Evolutionary conservation across 2,888 invertebrate genomes (phyloP), one percentile per base, ranked within the genome.

Genomic region (Ormyrus labotus): DNA sequence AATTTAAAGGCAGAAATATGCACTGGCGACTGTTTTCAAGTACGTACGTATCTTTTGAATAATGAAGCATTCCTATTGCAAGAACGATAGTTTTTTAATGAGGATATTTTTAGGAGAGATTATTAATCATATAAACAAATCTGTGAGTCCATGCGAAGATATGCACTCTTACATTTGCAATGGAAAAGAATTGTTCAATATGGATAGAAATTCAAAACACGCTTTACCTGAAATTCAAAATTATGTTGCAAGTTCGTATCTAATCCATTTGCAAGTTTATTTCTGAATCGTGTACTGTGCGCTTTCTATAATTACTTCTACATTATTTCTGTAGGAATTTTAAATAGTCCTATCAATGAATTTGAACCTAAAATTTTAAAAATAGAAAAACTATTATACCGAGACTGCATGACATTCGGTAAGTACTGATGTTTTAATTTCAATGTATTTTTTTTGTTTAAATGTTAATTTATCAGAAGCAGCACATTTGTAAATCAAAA

Each of bases 321-420:
- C 34, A 45, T 63, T 51, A 48, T 51, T 19, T 61, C 69, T 76
- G 11, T 11, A 78, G 77, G 51, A 58, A 55, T 64, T 10, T 64
- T 78, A 19, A 70, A 13, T 7, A 77, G 77, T 50, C 9, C 57
- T 5, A 19, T 50, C 4, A 53, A 34, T 11, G 13, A 58, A 45
- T 7, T 10, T 57, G 77, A 70, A 13, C 13, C 19, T 5, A 10
- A 51, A 7, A 50, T 51, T 34, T 64, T 78, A n/a, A 34, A 8
- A 4, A 13, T 71, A 10, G 77, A 78, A 57, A 78, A 69, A 58
- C n/a, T 5, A 51, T 50, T 78, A 5, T 78, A 58, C 53, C 70
- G 65, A 65, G 11, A 58, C 2, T 78, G 77, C 9, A 64, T 78
- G 19, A 57, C 34, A 13, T 71, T 78, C 58, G 77, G 77, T 64